Conservation (phyloP, 2,113 vertebrate species). For the Cyanistes caeruleus region DNA sequence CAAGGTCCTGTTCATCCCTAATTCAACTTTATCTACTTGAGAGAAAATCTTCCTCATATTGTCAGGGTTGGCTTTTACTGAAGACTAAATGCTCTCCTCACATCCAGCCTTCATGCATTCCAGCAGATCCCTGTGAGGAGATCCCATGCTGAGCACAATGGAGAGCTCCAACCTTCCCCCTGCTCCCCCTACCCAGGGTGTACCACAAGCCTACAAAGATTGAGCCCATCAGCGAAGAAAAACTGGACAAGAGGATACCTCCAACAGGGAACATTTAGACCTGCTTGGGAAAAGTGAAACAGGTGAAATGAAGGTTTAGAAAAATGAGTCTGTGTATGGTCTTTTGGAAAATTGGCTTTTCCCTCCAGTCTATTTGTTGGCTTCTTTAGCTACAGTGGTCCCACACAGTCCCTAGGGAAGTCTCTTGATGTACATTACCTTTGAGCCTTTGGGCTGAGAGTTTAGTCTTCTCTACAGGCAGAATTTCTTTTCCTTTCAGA, state of each 20-base stretch:
- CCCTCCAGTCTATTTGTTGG: not conserved
- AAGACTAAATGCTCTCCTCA: not conserved
- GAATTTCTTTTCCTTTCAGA: not conserved
- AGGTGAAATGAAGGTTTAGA: not conserved
- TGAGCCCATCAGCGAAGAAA: not conserved
- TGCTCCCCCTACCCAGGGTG: accelerated
- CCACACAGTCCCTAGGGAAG: not conserved
- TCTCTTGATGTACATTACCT: not conserved
- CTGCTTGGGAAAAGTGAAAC: not conserved
- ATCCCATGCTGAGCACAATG: not conserved
- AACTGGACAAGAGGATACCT: not conserved
- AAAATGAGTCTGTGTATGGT: not conserved
- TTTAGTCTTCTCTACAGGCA: not conserved
- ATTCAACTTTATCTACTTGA: not conserved
- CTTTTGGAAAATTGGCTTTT: not conserved
- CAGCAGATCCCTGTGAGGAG: not conserved
- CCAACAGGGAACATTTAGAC: not conserved
- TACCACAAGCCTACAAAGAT: not conserved
- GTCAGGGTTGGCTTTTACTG: not conserved
- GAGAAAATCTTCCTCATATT: not conserved
- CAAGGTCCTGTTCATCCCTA: not conserved
- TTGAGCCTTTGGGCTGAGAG: not conserved
- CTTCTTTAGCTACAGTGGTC: not conserved
- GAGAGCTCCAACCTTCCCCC: not conserved
- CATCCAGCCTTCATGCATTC: not conserved